phyloP scores from a whole-genome alignment of 1,140 invertebrate species.

The Drosophila ohnishii region DNA sequence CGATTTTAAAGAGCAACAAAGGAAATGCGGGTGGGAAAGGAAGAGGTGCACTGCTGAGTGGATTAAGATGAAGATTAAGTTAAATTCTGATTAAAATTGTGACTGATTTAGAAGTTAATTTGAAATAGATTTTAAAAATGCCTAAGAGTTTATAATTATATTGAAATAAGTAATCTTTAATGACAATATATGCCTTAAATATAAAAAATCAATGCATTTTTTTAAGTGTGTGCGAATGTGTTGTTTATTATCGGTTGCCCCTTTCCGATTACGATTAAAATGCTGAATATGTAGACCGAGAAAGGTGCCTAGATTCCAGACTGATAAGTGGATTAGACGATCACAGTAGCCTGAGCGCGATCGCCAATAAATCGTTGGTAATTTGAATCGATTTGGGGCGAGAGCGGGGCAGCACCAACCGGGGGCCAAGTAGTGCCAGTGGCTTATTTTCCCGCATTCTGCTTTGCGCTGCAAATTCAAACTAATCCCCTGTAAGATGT shows the following conservation, averaged over 20 bases:
- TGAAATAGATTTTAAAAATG: not conserved
- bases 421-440: conserved; percentile 14
- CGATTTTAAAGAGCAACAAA: conserved; percentile 1
- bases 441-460: conserved; percentile 52
- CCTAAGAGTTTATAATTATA: too few species aligned
- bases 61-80: conserved; percentile 27
- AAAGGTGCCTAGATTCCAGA: conserved; percentile 8
- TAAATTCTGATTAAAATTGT: not conserved
- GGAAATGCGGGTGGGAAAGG: not conserved
- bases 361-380: conserved; percentile 62
- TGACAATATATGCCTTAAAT: too few species aligned
- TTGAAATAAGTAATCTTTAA: too few species aligned
- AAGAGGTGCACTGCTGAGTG: conserved; percentile 23
- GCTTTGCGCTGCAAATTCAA: conserved; percentile 65
- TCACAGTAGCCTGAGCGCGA: conserved; percentile 44
- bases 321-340: conserved; percentile 65
- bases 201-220: not conserved
- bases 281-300: not conserved
- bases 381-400: conserved; percentile 59
- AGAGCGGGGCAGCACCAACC: not conserved
- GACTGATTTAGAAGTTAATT: not conserved
- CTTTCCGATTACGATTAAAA: conserved; percentile 5
- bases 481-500: conserved; percentile 77
- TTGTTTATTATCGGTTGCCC: not conserved
- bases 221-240: not conserved